A percentile compares a stretch with the other conserved stretches of the same genome.
phyloP scores from a whole-genome alignment of 2,113 vertebrate species.

The Hydrochoerus hydrochaeris region DNA sequence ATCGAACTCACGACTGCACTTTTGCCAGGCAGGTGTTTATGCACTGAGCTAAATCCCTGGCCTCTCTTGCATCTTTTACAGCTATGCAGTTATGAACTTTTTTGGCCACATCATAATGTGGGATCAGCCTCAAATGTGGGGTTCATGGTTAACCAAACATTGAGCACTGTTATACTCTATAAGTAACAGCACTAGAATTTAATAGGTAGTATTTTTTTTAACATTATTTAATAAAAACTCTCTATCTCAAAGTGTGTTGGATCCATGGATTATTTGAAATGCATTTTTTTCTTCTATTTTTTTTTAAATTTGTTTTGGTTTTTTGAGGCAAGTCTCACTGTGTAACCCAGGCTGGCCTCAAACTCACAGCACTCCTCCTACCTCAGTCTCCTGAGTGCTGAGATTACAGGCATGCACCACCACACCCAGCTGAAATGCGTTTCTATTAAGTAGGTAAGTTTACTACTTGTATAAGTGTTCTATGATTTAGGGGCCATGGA shows the following conservation, averaged over 20 bases:
- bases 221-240: not conserved
- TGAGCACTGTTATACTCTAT: not conserved
- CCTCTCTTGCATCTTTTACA: not conserved
- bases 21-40: no score
- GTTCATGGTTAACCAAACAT: not conserved
- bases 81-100: not conserved
- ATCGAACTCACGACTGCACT: no score
- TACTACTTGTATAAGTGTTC: not conserved
- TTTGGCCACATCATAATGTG: not conserved
- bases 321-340: not conserved
- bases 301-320: no score
- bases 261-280: not conserved
- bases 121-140: not conserved
- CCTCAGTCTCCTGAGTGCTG: not conserved
- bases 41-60: no score
- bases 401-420: not conserved
- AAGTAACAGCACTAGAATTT: not conserved
- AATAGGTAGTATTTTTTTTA: not conserved
- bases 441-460: not conserved
- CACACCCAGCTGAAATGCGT: not conserved
- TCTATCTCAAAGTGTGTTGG: not conserved
- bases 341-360: not conserved
- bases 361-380: not conserved
- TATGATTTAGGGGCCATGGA: not conserved
- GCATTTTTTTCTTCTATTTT: not conserved